Conservation (phyloP, 2,888 invertebrate genomes). For the Tholera decimalis region DNA sequence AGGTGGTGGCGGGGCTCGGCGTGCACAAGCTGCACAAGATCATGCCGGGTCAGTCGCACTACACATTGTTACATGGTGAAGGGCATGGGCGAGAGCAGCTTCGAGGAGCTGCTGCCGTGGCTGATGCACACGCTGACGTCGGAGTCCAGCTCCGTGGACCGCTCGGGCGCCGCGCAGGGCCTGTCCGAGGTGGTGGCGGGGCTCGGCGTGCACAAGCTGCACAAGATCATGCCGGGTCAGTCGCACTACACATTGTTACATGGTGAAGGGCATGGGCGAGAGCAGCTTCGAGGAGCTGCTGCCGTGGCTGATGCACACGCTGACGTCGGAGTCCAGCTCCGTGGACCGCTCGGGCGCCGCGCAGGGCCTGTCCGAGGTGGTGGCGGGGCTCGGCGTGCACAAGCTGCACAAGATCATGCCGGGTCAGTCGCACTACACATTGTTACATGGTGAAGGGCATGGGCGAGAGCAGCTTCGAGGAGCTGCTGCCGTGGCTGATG, state of each 20-base stretch:
- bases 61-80: slow-evolving; percentile 85
- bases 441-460: not conserved
- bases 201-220: slow-evolving; percentile 98
- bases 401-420: slow-evolving; percentile 99
- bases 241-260: not conserved
- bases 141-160: slow-evolving; percentile 98
- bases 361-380: slow-evolving; percentile 99
- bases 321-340: slow-evolving; percentile 98
- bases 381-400: slow-evolving; percentile 98
- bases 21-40: slow-evolving; percentile 98
- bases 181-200: slow-evolving; percentile 99
- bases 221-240: slow-evolving; percentile 97
- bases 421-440: slow-evolving; percentile 76
- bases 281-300: slow-evolving; percentile 98
- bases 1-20: slow-evolving; percentile 99
- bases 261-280: slow-evolving; percentile 98
- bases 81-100: slow-evolving; percentile 99
- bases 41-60: slow-evolving; percentile 94
- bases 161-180: slow-evolving; percentile 98
- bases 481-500: too few relatives aligned
- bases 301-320: slow-evolving; percentile 99
- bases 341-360: slow-evolving; percentile 99
- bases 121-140: slow-evolving; percentile 99
- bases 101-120: slow-evolving; percentile 99
- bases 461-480: too few relatives aligned